Base-by-base conservation (phyloP, 1,140 invertebrate genomes). In the Uloborus diversus region DNA sequence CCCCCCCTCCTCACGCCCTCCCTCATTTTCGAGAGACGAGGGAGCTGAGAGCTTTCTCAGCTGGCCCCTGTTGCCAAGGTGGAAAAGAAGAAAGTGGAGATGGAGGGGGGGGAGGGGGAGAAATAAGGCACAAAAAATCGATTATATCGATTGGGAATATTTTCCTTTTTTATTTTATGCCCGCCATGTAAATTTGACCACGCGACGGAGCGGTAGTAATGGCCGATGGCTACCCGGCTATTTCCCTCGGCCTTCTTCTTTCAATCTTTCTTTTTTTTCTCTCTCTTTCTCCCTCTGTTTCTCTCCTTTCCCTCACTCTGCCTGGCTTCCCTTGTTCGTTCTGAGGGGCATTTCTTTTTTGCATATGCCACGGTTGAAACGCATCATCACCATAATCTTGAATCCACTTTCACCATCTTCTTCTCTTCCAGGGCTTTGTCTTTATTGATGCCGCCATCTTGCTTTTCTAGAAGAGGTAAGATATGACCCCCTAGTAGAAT, bases 181-280 rank as follows among this genome's bases (percentile, higher is more conserved):
- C 71, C 71, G 71, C 71, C 71, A 75, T 75, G 71, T 75, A 75
- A 75, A 75, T 75, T 75, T 75, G 71, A 75, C 71, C 71, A 75
- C 71, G 71, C 71, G 59, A 61, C 71, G 59, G 71, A 75, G 71
- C 56, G 64, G 71, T 64, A 75, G 71, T 75, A 75, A 75, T 75
- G 71, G 71, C 71, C 71, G 71, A 64, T 75, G 71, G 71, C 71
- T 75, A 71, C 68, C 68, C 53, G 35, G 68, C 23, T 27, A 75
- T 75, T 75, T 47, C 71, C 33, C 32, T 28, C 53, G 30, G 30
- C 68, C 30, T 17, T 20, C 57, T 53, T 53, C 37, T 42, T 53
- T 53, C 49, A 53, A 53, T 53, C 20, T 35, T 20, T 23, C 25
- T 28, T 25, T 11, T n/a, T n/a, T n/a, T n/a, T n/a, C n/a, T n/a